Evolutionary conservation across 2,888 invertebrate species (phyloP).

Genomic region (Neoaliturus tenellus): DNA sequence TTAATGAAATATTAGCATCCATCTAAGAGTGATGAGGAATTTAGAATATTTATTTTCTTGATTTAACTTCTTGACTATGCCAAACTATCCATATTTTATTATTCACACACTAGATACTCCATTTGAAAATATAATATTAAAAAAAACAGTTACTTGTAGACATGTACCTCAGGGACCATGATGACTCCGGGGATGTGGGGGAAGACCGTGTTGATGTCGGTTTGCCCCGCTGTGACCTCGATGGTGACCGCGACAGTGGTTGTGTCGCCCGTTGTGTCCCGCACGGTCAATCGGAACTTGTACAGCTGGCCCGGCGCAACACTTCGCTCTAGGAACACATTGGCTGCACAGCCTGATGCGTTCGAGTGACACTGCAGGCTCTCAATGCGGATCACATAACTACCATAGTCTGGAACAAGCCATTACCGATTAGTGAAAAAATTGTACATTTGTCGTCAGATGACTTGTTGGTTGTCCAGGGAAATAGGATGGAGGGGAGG

Average conservation of each 20-base stretch:
- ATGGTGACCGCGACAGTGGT: constrained; percentile 86
- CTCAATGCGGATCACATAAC: constrained; percentile 86
- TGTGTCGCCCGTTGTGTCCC: constrained; percentile 86
- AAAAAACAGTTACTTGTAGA: neutral
- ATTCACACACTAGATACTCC: too few relatives aligned
- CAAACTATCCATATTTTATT: constrained; percentile 67
- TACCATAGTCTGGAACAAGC: constrained; percentile 72
- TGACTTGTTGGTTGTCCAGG: too few relatives aligned
- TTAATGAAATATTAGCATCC: too few relatives aligned
- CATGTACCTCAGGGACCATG: constrained; percentile 83
- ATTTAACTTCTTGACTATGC: too few relatives aligned
- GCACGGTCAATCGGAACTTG: constrained; percentile 83
- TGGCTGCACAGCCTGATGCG: constrained; percentile 93
- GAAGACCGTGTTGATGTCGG: constrained; percentile 88
- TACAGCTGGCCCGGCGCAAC: constrained; percentile 89
- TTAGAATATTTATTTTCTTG: too few relatives aligned
- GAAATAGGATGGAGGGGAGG: too few relatives aligned
- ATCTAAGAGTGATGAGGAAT: too few relatives aligned
- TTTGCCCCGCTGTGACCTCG: constrained; percentile 89
- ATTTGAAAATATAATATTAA: too few relatives aligned
- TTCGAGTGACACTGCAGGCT: constrained; percentile 90
- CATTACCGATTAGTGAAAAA: too few relatives aligned
- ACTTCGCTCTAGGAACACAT: constrained; percentile 85
- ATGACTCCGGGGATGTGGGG: constrained; percentile 87
- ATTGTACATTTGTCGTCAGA: too few relatives aligned